Evolutionary conservation across 2,113 vertebrate genomes (phyloP).

Genomic region (Seriola dumerili): DNA sequence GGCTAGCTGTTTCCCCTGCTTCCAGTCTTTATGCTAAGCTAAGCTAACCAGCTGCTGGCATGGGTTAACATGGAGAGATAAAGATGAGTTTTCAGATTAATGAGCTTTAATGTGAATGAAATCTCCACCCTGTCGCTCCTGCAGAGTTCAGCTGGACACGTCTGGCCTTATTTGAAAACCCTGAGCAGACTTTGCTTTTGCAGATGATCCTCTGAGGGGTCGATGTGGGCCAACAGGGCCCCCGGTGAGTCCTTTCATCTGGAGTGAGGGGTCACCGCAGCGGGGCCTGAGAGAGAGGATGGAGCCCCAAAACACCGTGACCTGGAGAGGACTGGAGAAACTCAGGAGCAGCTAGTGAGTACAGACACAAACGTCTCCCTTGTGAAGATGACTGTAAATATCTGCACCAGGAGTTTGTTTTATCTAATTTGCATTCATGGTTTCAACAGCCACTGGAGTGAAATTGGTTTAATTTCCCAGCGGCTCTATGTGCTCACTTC

Average conservation of each 20-base stretch:
- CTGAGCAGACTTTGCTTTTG: constrained; percentile 20
- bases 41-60: too few relatives aligned
- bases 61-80: too few relatives aligned
- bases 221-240: not conserved
- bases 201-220: not conserved
- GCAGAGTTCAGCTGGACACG: constrained; percentile 39
- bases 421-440: not conserved
- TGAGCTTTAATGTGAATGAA: too few relatives aligned
- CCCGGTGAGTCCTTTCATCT: constrained; percentile 28
- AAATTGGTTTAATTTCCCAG: constrained; percentile 11
- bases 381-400: too few relatives aligned
- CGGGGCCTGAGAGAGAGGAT: constrained; percentile 14
- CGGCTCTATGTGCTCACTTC: not conserved
- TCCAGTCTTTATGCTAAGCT: too few relatives aligned
- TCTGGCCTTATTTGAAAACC: constrained; percentile 39
- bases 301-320: not conserved
- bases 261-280: not conserved
- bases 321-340: not conserved
- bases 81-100: too few relatives aligned
- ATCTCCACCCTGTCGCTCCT: not conserved
- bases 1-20: too few relatives aligned
- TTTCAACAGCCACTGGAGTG: not conserved
- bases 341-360: not conserved
- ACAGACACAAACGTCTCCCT: not conserved
- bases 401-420: not conserved